These are phyloP conservation scores for Poicephalus gulielmi DNA, from an alignment of 2,113 vertebrate genomes.

Conservation along the genomic window DNA sequence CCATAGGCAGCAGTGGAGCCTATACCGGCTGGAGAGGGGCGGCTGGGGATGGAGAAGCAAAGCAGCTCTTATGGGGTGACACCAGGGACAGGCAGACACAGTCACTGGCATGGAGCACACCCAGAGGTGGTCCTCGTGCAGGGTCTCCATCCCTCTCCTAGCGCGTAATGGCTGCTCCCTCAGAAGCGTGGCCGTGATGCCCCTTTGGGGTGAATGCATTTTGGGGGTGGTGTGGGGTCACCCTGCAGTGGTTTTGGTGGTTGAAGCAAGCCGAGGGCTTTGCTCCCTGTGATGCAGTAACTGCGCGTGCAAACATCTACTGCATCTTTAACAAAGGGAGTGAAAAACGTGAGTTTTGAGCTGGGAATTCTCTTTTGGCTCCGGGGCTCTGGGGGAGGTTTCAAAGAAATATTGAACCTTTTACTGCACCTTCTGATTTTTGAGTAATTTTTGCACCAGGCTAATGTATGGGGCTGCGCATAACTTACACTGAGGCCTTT, in stretches of 20 bases:
- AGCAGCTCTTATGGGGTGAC: background rate
- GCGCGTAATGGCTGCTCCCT: background rate
- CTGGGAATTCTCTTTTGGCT: background rate
- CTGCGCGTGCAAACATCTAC: rapidly evolving
- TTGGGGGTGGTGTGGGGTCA: background rate
- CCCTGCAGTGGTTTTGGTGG: background rate
- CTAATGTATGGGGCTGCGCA: background rate
- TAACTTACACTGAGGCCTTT: background rate
- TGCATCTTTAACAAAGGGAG: background rate
- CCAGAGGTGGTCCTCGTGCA: rapidly evolving
- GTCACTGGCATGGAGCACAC: rapidly evolving
- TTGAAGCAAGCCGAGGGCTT: background rate
- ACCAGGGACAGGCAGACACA: background rate
- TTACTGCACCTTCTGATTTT: background rate
- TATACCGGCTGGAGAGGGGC: background rate
- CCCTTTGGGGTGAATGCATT: background rate
- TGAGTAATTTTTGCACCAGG: background rate
- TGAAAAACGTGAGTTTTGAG: background rate
- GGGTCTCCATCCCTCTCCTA: background rate
- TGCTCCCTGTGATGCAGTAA: rapidly evolving
- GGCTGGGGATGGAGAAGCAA: background rate
- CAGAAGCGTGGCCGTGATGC: rapidly evolving
- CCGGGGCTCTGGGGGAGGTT: background rate
- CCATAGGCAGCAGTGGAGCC: background rate
- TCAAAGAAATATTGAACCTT: background rate